These are phyloP conservation scores for Parascotia fuliginaria DNA, from an alignment of 2,888 invertebrate species.

Conservation along the genomic window DNA sequence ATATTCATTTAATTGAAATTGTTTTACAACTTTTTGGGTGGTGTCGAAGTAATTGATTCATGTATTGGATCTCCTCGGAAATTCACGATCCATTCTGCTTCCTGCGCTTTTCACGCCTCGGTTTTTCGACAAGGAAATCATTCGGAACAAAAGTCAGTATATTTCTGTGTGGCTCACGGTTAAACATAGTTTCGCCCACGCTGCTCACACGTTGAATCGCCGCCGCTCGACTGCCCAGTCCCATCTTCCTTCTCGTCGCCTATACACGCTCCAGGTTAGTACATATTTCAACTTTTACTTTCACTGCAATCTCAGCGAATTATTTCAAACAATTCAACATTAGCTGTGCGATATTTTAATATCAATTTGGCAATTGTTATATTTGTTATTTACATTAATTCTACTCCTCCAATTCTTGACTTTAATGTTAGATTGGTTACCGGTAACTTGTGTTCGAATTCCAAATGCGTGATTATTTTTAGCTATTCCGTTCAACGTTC, in stretches of 20 bases:
- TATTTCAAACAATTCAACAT: constrained; percentile 27
- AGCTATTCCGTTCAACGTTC: constrained; percentile 66
- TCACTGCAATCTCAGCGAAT: constrained; percentile 59
- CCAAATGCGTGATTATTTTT: constrained; percentile 66
- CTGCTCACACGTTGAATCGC: constrained; percentile 59
- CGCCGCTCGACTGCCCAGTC: constrained; percentile 66
- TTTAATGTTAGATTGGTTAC: constrained; percentile 44
- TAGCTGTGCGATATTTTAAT: constrained; percentile 62
- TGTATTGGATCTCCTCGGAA: constrained; percentile 41
- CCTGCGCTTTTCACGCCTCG: constrained; percentile 47
- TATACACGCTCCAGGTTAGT: constrained; percentile 81
- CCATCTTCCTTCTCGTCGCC: constrained; percentile 74
- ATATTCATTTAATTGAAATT: background rate
- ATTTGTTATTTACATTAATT: constrained; percentile 8
- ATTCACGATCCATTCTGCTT: constrained; percentile 40
- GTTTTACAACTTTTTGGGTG: background rate
- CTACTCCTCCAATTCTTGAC: constrained; percentile 16
- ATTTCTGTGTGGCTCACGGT: constrained; percentile 82
- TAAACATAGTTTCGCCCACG: constrained; percentile 83
- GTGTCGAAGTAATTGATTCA: background rate
- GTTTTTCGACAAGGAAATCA: constrained; percentile 73
- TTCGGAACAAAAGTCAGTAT: constrained; percentile 81
- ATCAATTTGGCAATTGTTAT: constrained; percentile 17
- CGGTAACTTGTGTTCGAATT: constrained; percentile 56
- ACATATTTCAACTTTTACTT: constrained; percentile 44